Base-by-base conservation (phyloP, 2,113 vertebrate species). In the Xenopus laevis region DNA sequence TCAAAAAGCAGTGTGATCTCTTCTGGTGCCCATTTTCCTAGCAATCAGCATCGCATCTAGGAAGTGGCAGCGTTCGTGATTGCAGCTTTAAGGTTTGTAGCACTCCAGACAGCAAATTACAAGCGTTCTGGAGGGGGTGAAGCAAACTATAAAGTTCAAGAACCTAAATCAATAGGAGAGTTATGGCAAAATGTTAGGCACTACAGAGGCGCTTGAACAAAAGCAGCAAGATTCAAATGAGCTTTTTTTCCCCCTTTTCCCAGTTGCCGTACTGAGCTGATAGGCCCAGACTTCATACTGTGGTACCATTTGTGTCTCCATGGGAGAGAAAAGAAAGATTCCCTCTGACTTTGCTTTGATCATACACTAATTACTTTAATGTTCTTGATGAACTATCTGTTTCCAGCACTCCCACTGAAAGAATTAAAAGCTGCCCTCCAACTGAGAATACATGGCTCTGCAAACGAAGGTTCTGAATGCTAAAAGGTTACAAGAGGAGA, bases 311-410 rank as follows among this genome's bases (percentile, higher is more conserved):
- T 78, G 68, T 63, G 77, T 80, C 82, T 74, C 79, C 68, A 27
- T 75, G 75, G 71, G 67, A 23, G 65, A 78, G 64, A n/a, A 64
- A 21, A 33, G 71, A 72, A 27, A 73, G 5, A 20, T 83, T 79
- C 79, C 71, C 74, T 71, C 70, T 70, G 78, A 50, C 0, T 0
- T 81, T 71, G 67, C 77, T 21, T 16, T 78, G 58, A 69, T 82
- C 73, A 71, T 78, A 68, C 33, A 77, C 77, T 81, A 68, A 80
- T 78, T 84, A 78, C 71, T 82, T 81, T 78, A 84, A 82, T 78
- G 72, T 30, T 75, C 60, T 72, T 64, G 72, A 64, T 74, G 79
- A 81, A 73, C 45, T 74, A 73, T 80, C 79, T 78, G 77, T 33
- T 47, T 61, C 60, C 77, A 61, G 30, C 0, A 0, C 69, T 80